phyloP scores from a whole-genome alignment of 2,797 vertebrate species.

The Clarias fuscus region DNA sequence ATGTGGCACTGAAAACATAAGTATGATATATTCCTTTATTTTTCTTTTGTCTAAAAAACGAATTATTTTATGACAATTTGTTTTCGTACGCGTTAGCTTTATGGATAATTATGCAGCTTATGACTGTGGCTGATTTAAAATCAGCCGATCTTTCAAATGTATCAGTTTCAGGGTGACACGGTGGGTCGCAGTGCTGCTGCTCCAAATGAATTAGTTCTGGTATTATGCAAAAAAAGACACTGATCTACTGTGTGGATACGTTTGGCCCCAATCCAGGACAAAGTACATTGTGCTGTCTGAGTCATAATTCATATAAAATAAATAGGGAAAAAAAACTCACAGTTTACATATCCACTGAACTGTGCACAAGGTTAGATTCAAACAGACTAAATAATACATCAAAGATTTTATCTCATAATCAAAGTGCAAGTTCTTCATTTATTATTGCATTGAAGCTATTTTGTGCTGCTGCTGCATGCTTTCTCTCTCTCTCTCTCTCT shows the following conservation, averaged over 20 bases:
- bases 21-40: neutral
- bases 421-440: neutral
- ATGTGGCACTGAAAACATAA: neutral
- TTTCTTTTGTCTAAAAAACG: neutral
- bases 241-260: neutral
- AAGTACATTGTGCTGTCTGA: neutral
- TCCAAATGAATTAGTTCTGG: neutral
- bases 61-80: no score
- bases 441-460: neutral
- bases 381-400: neutral
- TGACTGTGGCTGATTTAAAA: neutral
- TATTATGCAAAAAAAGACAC: neutral
- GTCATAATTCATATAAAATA: neutral
- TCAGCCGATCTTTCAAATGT: neutral
- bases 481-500: neutral
- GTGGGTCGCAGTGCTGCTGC: neutral
- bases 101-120: neutral
- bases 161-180: neutral
- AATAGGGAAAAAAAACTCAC: neutral
- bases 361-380: neutral
- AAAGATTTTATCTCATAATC: neutral
- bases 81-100: neutral
- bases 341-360: neutral
- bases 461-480: neutral
- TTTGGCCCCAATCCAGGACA: neutral